Evolutionary conservation across 53 echinoderm and acorn worm species (phyloP), one percentile per base, ranked within the genome.

Genomic region (Paracentrotus lividus): DNA sequence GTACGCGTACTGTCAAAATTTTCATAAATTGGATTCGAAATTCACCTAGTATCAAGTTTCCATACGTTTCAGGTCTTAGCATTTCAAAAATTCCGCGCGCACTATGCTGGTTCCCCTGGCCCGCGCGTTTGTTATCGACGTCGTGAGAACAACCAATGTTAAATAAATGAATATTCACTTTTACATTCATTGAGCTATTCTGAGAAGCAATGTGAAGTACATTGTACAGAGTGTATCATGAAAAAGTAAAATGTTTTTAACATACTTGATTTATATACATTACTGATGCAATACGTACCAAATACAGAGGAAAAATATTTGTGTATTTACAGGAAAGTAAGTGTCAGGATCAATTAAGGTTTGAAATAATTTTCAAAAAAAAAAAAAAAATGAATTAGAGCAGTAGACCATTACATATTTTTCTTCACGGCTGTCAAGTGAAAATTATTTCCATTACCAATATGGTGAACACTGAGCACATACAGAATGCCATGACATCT

Each of bases 251-350:
- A 45, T 24, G 26, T 47, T 81, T 20, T 26, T 1, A 81, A 81
- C 81, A 81, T 81, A 47, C 81, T 81, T 45, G 27, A 20, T 81
- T 76, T 81, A 81, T 81, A 27, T 81, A 81, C 81, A 81, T 81
- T 45, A 81, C 72, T 72, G 40, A 33, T 15, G 33, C 43, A 27
- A 81, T 43, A 26, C 20, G 40, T 14, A 36, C 40, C 57, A 57
- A 51, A 8, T 5, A 20, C 64, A 5, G 21, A 64, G 12, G 21
- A 26, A 64, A 23, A 15, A 6, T 8, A 42, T 43, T 18, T 81
- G 9, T 3, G 12, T 81, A 81, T 81, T 81, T 81, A 81, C 81
- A 81, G 81, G 47, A 47, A 81, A 47, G 18, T 81, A 81, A 45
- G 81, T 45, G 24, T 9, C 3, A 6, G 47, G 47, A 45, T 45